A percentile compares a stretch with the other conserved stretches of the same genome.
Conservation (phyloP, 2,113 vertebrate genomes). For the Leucosticte australis region DNA sequence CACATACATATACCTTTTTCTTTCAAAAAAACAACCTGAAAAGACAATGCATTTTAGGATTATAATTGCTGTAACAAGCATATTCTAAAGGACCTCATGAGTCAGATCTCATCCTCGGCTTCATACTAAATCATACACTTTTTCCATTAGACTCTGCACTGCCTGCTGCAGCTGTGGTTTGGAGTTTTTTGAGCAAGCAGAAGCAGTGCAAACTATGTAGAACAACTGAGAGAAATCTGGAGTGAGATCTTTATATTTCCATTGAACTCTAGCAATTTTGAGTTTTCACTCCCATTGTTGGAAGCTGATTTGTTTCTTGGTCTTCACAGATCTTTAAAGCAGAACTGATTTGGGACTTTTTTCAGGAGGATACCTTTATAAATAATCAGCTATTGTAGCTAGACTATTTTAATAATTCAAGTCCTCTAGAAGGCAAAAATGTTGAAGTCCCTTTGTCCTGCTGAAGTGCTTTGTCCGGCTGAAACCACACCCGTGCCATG, state of each 20-base stretch:
- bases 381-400: neutral
- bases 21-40: neutral
- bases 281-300: neutral
- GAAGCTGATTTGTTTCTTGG: neutral
- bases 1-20: neutral
- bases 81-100: neutral
- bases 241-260: neutral
- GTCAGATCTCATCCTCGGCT: neutral
- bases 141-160: neutral
- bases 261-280: neutral
- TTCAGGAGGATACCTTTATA: neutral
- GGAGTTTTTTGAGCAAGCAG: neutral
- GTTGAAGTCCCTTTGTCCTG: neutral
- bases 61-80: neutral
- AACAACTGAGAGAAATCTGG: neutral
- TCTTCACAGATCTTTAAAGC: neutral
- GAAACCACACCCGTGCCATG: neutral
- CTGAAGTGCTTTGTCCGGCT: neutral
- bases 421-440: neutral
- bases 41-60: neutral
- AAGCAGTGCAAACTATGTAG: neutral
- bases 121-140: neutral
- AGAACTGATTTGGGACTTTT: neutral
- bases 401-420: neutral
- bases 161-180: neutral